Evolutionary conservation across 37 sponge, comb jelly and placozoan species (phyloP), one percentile per base, ranked within the genome.

Genomic region (Bolinopsis microptera): DNA sequence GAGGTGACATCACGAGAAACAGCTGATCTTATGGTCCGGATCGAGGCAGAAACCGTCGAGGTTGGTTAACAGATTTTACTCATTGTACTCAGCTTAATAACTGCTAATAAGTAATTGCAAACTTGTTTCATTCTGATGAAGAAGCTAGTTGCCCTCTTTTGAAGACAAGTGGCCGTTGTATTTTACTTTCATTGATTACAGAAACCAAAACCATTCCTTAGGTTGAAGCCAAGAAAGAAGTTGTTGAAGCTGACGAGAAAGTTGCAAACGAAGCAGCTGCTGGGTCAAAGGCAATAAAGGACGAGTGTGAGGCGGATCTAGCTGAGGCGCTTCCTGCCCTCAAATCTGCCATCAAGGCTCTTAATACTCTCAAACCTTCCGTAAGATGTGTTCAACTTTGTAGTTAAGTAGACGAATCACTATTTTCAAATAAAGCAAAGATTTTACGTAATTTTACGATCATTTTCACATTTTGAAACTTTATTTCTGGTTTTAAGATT

Each of bases 311-410:
- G 92, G 76, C 94, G 83, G 97, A 99, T 92, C 95, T 99, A 28
- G 97, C 96, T 40, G 97, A 96, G 86, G 99, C 99, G 21, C 93
- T 99, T 23, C 99, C 99, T 69, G 99, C 99, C 18, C 95, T 99
- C 48, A 96, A 97, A 95, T 94, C 96, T 26, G 97, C 99, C 74
- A 94, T 99, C 22, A 80, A 95, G 35, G 99, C 99, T 69, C 95
- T 99, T 36, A 96, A 99, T 93, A 99, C 99, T 9, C 97, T 99
- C 88, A 99, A 97, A 92, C 95, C 97, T 0, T 83, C 90, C 30
- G 90, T 72, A 72, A 72, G 75, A 72, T 5, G n/a, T n/a, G n/a
- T n/a, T n/a, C n/a, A n/a, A n/a, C n/a, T n/a, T n/a, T n/a, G n/a
- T n/a, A n/a, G 69, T 23, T 24, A 24, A 68, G 23, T 68, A 68